Percentiles rank a stretch among this genome's conserved stretches.
These are phyloP conservation scores for Pristionchus japonicus DNA, from an alignment of 2,888 invertebrate genomes.

Conservation along the genomic window DNA sequence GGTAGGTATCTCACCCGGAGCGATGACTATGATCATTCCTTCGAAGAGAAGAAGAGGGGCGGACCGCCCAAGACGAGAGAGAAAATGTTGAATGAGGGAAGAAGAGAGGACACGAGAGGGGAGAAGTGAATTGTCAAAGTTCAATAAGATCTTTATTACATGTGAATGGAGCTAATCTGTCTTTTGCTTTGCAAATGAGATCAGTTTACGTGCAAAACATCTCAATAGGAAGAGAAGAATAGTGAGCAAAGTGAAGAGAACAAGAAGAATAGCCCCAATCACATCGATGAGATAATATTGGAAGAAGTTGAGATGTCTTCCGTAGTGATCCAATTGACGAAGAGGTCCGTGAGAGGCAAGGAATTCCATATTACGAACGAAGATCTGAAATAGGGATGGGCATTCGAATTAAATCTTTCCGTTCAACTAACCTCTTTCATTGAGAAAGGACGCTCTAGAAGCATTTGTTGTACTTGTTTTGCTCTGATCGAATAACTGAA, in stretches of 20 bases:
- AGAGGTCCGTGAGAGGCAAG: constrained; percentile 39
- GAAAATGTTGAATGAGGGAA: not conserved
- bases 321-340: constrained; percentile 14
- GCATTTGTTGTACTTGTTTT: not conserved
- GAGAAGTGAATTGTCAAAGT: not conserved
- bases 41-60: not conserved
- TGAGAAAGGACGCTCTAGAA: not conserved
- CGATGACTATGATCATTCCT: not conserved
- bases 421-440: constrained; percentile 38
- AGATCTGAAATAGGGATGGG: not conserved
- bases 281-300: constrained; percentile 45
- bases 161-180: not conserved
- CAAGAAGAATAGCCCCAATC: not conserved
- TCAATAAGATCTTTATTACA: not conserved
- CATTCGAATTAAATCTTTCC: too few relatives aligned
- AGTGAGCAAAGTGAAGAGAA: not conserved
- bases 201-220: not conserved
- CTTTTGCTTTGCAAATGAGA: not conserved
- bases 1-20: constrained; percentile 8
- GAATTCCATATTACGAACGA: constrained; percentile 46
- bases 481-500: constrained; percentile 1
- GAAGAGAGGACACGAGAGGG: not conserved
- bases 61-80: not conserved
- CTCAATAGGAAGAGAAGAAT: not conserved
- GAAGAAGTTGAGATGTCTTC: constrained; percentile 37